Conservation (phyloP, 64 coral and sea anemone species). For the Orbicella faveolata region DNA sequence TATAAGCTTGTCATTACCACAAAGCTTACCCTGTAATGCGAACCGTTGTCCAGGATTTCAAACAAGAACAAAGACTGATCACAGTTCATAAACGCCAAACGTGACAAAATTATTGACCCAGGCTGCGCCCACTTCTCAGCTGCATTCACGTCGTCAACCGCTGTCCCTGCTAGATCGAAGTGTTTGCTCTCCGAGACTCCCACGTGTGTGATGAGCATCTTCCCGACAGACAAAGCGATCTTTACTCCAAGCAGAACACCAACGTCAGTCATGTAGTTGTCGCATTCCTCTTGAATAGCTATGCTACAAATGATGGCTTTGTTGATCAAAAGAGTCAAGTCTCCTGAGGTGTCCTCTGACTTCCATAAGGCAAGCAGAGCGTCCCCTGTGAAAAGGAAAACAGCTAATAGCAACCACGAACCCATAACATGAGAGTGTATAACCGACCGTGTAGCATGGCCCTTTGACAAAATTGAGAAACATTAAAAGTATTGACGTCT, state of each 20-base stretch:
- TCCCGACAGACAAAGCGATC: slow-evolving; percentile 87
- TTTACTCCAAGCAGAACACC: slow-evolving; percentile 92
- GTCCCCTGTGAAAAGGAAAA: slow-evolving; percentile 59
- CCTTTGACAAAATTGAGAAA: no score
- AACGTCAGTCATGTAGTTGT: slow-evolving; percentile 98
- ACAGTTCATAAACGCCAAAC: slow-evolving; percentile 77
- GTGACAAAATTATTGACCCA: slow-evolving; percentile 87
- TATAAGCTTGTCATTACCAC: not conserved
- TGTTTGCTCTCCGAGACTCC: slow-evolving; percentile 90
- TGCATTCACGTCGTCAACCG: slow-evolving; percentile 88
- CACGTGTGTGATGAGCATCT: slow-evolving; percentile 91
- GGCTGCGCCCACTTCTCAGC: slow-evolving; percentile 96
- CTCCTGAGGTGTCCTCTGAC: slow-evolving; percentile 28
- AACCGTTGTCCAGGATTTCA: slow-evolving; percentile 81
- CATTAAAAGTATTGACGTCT: no score
- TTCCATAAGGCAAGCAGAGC: slow-evolving; percentile 92
- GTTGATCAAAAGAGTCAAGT: slow-evolving; percentile 77
- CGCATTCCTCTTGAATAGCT: slow-evolving; percentile 92
- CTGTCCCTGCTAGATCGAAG: slow-evolving; percentile 88
- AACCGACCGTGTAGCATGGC: no score
- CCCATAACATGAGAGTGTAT: no score
- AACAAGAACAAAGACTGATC: slow-evolving; percentile 84
- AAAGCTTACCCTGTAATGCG: slow-evolving; percentile 83
- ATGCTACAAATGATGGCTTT: slow-evolving; percentile 96
- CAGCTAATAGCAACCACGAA: not conserved